Conservation (phyloP, 1,140 invertebrate species). For the Micrasema longulum region DNA sequence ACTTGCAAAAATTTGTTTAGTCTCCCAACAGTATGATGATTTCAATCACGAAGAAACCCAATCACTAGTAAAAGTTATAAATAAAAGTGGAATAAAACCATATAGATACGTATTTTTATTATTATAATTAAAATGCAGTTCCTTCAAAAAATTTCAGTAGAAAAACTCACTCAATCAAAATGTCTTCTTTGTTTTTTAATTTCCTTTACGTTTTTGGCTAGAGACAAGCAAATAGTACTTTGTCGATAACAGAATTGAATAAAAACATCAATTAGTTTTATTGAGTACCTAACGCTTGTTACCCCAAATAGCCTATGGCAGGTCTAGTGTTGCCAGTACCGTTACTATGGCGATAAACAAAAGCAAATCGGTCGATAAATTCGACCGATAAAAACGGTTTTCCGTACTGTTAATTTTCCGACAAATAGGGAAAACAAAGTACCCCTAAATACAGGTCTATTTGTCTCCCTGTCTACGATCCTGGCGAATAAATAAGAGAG, state of each 20-base stretch:
- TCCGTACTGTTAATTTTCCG: slow-evolving; percentile 18
- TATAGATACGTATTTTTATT: no score
- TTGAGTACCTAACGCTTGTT: slow-evolving; percentile 19
- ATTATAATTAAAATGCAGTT: no score
- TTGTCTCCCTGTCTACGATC: not conserved
- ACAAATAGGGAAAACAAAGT: slow-evolving; percentile 17
- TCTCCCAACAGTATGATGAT: no score
- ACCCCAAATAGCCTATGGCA: slow-evolving; percentile 5
- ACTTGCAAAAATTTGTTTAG: no score
- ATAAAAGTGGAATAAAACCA: no score
- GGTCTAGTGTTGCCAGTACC: slow-evolving; percentile 13
- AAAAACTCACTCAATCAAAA: no score
- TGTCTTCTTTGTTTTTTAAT: no score
- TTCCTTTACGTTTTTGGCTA: no score
- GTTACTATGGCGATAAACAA: slow-evolving; percentile 51
- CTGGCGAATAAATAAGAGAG: not conserved
- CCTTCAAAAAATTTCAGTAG: no score
- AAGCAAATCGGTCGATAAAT: slow-evolving; percentile 50
- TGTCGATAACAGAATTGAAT: slow-evolving; percentile 24
- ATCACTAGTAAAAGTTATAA: no score
- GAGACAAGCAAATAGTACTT: no score
- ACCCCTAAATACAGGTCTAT: not conserved
- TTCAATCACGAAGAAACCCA: no score
- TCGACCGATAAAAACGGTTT: slow-evolving; percentile 39
- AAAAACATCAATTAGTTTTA: slow-evolving; percentile 37